Evolutionary conservation across 1,140 invertebrate genomes (phyloP).

Genomic region (Caerostris extrusa): DNA sequence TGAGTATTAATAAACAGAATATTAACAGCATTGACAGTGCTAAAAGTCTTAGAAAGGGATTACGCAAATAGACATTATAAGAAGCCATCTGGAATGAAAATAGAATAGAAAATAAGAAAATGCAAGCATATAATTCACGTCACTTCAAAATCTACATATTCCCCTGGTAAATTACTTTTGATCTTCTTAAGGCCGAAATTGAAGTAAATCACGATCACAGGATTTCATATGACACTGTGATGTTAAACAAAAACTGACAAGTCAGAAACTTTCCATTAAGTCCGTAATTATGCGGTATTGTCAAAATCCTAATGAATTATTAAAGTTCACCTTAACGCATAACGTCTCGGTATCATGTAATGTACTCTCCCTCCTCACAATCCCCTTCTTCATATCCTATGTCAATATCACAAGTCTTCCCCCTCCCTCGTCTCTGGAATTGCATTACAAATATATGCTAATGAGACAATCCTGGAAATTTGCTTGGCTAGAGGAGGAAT

Average conservation of each 20-base stretch:
- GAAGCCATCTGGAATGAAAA: not conserved
- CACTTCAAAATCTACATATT: not conserved
- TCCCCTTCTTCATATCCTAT: slow-evolving; percentile 7
- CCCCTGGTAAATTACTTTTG: not conserved
- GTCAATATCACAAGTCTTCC: not conserved
- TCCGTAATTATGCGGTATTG: slow-evolving; percentile 52
- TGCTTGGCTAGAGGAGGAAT: not conserved
- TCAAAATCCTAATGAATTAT: slow-evolving; percentile 63
- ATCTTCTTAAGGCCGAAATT: not conserved
- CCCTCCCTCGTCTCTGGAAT: not conserved
- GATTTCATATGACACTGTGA: not conserved
- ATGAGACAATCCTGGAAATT: slow-evolving; percentile 63
- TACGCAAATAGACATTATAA: not conserved
- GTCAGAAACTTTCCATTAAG: slow-evolving; percentile 23
- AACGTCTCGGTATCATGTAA: slow-evolving; percentile 23
- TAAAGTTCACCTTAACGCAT: slow-evolving; percentile 51
- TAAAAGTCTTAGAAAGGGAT: no score
- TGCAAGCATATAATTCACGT: not conserved
- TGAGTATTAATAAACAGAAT: no score
- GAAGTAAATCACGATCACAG: slow-evolving; percentile 19
- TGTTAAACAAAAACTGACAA: slow-evolving; percentile 10
- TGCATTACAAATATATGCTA: slow-evolving; percentile 72
- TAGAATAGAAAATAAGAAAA: not conserved
- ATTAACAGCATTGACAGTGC: no score
- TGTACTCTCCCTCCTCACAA: not conserved